Base-by-base conservation (phyloP, 2,888 invertebrate species). In the Napeogenes sylphis region DNA sequence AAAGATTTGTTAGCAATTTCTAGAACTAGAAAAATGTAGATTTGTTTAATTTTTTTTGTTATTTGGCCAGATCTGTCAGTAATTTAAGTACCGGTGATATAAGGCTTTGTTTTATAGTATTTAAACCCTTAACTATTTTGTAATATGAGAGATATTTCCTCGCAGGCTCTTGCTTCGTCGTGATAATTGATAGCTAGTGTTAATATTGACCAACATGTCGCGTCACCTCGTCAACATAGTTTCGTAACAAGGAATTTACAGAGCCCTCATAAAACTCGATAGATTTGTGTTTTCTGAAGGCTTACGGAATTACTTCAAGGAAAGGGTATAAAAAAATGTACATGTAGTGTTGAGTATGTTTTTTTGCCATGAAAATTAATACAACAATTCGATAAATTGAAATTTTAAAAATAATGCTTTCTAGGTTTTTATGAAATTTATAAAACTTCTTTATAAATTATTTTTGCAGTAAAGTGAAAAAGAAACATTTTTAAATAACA, bases 141-240 rank as follows among this genome's bases (percentile, higher is more conserved):
- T 51, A 51, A 51, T 51, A 51, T 8, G 51, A 6, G 2, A 30
- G 51, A 30, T 51, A 8, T 30, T 30, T 30, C 30, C 21, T 30
- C 30, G 51, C 10, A 10, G 14, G 4, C 30, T 42, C 42, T 42
- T 38, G 38, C 38, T 14, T n/a, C 47, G 47, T n/a, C 14, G 51
- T 46, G 47, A 45, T 35, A 59, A 21, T 21, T 56, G 61, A 61
- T 66, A 60, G 63, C 47, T 54, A 61, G n/a, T 56, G 56, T 56
- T 63, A 61, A 63, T 63, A 63, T 66, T 66, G 58, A 61, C 58
- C 42, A 42, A 45, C 45, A 60, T 51, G 38, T 54, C 53, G 65
- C 45, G 38, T 56, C 53, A 63, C 46, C 56, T 55, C 59, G 59
- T 59, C 56, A 46, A 33, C 21, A 21, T 21, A 6, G 57, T 58